Evolutionary conservation across 2,888 invertebrate genomes (phyloP), one percentile per base, ranked within the genome.

Genomic region (Eilema caniola): DNA sequence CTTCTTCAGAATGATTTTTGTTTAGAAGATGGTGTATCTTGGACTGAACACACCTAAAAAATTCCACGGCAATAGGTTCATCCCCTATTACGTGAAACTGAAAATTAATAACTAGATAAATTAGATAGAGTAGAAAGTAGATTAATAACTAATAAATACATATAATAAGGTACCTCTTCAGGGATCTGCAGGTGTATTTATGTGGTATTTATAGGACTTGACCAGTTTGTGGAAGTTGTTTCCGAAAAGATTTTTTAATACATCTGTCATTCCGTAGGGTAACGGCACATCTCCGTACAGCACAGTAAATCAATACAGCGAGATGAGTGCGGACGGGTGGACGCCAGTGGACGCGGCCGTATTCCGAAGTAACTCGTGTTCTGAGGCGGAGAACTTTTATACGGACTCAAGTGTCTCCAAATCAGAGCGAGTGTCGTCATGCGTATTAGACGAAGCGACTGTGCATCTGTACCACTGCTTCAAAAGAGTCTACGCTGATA

Each of bases 401-500:
- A 92, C 93, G 0, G 94, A 94, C 75, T 93, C 92, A 1, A 89
- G 88, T 1, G 83, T 83, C 16, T 89, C 89, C n/a, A 93, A 93
- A 74, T 91, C 90, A 0, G 95, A 94, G 62, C 86, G 82, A n/a
- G 80, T 87, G 16, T 84, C 93, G 0, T 90, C 93, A 2, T 94
- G 96, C 60, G 92, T 93, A 20, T 83, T 95, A 1, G 95, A 95
- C 68, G 93, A 93, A 66, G 90, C 93, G 57, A 94, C 95, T 0
- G 93, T 91, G 8, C 95, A 95, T 71, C 92, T 97, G 37, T 98
- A 98, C 86, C 98, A 99, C 88, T 97, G 97, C 76, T 98, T 98
- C 84, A 98, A 98, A 90, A 96, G 97, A 79, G 97, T 97, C 0
- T 99, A 99, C 87, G 98, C 98, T 0, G 98, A 99, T 87, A 97